Base-by-base conservation (phyloP, 2,888 invertebrate genomes). In the Polietes domitor region DNA sequence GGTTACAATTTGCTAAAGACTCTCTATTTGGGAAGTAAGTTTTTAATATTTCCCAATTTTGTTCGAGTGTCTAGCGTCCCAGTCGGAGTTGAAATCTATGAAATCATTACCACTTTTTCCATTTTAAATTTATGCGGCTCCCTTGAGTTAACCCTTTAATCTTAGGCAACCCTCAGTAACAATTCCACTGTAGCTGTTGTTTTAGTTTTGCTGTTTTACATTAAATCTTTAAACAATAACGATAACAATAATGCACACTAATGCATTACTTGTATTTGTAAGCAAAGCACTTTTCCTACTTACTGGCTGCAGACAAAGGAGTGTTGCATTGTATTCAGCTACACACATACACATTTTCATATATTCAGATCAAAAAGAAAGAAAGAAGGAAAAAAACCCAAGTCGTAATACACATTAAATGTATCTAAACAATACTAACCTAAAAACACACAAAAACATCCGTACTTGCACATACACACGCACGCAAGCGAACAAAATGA, bases 351-450 rank as follows among this genome's bases (percentile, higher is more conserved):
- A 50, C 32, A 63, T 28, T 32, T 6, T 17, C 32, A 28, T n/a
- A n/a, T n/a, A n/a, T n/a, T n/a, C n/a, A n/a, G n/a, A n/a, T n/a
- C n/a, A n/a, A 4, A 28, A n/a, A 28, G 28, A 17, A 7, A 32
- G 32, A 15, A 4, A 47, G 2, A 58, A 37, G 53, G 28, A 21
- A 26, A 41, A 68, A 55, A 37, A 50, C 24, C 65, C 43, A 58
- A 47, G 17, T n/a, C 41, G 58, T 50, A 37, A 61, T 74, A 70
- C 63, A 76, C 53, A 75, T 74, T 50, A 78, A 81, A 76, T 81
- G 53, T 82, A 76, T 72, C 73, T 74, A 79, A 78, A 78, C 84
- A 81, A 81, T 75, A 76, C 63, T 78, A 75, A 78, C 80, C 77
- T 78, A 84, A 77, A 85, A 79, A 78, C 78, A 81, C 72, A 79